Percentiles rank a stretch among this genome's conserved stretches.
phyloP scores from a whole-genome alignment of 1,140 invertebrate species.

The Brachystomella parvula region DNA sequence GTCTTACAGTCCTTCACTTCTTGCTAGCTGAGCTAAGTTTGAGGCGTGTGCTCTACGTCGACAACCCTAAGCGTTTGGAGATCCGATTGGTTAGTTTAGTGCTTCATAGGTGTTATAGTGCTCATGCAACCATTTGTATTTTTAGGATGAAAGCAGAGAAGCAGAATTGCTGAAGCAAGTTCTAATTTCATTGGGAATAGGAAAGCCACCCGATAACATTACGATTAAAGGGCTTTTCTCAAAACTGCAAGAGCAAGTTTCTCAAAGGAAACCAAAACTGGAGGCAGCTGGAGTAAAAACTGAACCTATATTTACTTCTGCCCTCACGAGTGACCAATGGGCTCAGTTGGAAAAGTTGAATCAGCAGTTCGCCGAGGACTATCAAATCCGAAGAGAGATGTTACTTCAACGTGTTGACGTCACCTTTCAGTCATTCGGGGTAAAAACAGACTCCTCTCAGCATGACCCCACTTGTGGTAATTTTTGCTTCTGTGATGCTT shows the following conservation, averaged over 20 bases:
- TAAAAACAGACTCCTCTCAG: slow-evolving; percentile 40
- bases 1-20: slow-evolving; percentile 66
- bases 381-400: slow-evolving; percentile 72
- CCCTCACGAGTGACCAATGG: slow-evolving; percentile 74
- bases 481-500: slow-evolving; percentile 22
- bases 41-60: slow-evolving; percentile 61
- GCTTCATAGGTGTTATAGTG: background rate
- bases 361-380: slow-evolving; percentile 56
- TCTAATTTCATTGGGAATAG: slow-evolving; percentile 65
- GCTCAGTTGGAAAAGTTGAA: slow-evolving; percentile 61
- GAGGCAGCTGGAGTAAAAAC: slow-evolving; percentile 46
- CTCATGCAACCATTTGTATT: slow-evolving; percentile 28
- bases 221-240: slow-evolving; percentile 64
- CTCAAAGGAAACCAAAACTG: slow-evolving; percentile 47
- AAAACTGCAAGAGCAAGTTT: slow-evolving; percentile 53
- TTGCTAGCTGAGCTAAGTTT: slow-evolving; percentile 71
- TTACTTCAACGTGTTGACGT: slow-evolving; percentile 84
- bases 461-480: slow-evolving; percentile 1
- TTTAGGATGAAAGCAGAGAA: slow-evolving; percentile 67
- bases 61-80: slow-evolving; percentile 51
- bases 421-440: slow-evolving; percentile 85
- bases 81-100: slow-evolving; percentile 48
- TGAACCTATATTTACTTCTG: slow-evolving; percentile 66
- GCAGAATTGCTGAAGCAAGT: slow-evolving; percentile 68
- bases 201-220: slow-evolving; percentile 76